Conservation (phyloP, 2,113 vertebrate species). For the Corydoras maculifer region DNA sequence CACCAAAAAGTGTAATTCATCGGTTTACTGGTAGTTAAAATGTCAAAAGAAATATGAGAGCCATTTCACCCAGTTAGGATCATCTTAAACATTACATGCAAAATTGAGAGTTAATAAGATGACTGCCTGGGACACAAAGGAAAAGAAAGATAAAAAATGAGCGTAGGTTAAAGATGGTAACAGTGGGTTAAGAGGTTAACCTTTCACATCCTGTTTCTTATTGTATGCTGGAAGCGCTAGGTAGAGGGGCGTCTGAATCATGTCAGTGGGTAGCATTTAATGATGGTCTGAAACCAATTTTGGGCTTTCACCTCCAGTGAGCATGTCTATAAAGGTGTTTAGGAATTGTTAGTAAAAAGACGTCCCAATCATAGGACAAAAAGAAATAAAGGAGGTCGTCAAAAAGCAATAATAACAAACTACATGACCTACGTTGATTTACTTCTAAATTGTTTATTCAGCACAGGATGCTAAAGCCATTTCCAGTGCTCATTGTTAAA, state of each 20-base stretch:
- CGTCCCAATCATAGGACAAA: no score
- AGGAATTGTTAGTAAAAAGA: background rate
- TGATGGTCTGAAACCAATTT: background rate
- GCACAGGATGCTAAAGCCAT: no score
- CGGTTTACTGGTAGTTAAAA: conserved; percentile 33
- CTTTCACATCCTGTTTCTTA: background rate
- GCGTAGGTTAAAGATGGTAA: background rate
- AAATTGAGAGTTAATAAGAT: background rate
- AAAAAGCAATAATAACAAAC: no score
- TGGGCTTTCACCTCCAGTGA: background rate
- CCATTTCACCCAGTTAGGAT: conserved; percentile 9
- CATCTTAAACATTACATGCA: conserved; percentile 18
- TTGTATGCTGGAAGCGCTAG: background rate
- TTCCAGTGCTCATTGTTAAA: no score
- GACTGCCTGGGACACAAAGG: background rate
- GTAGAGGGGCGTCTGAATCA: background rate
- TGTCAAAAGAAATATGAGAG: conserved; percentile 20
- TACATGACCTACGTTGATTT: no score
- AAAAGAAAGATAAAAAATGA: background rate
- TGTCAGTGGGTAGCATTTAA: background rate
- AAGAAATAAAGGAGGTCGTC: no score
- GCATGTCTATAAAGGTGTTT: background rate
- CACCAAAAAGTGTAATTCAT: conserved; percentile 40
- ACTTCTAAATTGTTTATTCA: no score
- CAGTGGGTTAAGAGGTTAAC: background rate